A percentile compares a stretch with the other conserved stretches of the same genome.
phyloP scores from a whole-genome alignment of 2,888 invertebrate genomes.

The Apodemia mormo region DNA sequence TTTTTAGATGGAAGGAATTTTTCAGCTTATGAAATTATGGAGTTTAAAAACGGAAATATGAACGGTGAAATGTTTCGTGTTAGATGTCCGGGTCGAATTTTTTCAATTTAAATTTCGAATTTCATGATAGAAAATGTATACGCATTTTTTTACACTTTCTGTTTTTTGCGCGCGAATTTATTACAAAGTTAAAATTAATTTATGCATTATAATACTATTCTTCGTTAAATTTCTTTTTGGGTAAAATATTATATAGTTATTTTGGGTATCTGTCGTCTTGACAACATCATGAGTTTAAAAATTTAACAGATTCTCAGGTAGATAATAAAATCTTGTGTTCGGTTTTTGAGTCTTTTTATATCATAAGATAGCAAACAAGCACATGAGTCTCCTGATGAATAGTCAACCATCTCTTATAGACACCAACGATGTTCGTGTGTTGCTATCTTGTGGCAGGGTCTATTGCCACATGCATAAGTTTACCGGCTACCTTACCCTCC shows the following conservation, averaged over 20 bases:
- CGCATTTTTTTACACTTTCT: not conserved
- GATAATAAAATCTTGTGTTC: no score
- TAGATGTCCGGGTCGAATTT: conserved; percentile 2
- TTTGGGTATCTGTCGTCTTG: not conserved
- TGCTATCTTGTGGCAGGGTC: no score
- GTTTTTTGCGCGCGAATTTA: not conserved
- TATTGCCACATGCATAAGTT: no score
- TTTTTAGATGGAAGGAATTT: conserved; percentile 12
- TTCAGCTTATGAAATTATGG: conserved; percentile 18
- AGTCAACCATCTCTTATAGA: not conserved
- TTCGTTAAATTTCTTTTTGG: no score
- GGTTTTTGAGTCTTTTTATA: no score
- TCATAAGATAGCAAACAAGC: no score
- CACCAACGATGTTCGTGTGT: no score
- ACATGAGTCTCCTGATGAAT: no score
- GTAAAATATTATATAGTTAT: no score
- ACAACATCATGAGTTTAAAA: not conserved
- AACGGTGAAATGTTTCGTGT: conserved; percentile 12
- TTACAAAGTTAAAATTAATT: not conserved
- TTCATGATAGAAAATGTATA: not conserved
- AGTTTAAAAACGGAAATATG: conserved; percentile 7
- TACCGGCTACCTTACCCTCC: no score
- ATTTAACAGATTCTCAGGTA: no score
- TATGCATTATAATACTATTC: no score
- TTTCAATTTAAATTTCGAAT: conserved; percentile 13